Conservation (phyloP, 2,888 invertebrate genomes). For the Ormia ochracea region DNA sequence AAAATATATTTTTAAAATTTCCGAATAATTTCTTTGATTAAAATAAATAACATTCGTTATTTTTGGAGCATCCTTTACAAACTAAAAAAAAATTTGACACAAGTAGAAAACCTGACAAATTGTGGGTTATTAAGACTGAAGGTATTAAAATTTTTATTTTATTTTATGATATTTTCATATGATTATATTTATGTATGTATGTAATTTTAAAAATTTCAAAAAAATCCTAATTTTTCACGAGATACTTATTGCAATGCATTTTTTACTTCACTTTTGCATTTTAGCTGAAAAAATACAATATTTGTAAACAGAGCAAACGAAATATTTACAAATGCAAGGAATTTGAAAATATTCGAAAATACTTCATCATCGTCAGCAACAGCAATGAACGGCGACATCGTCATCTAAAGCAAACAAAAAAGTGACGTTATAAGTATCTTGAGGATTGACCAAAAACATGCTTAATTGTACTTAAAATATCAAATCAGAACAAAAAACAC, state of each 20-base stretch:
- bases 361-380: conserved; percentile 20
- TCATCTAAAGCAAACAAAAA: conserved; percentile 25
- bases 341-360: conserved; percentile 20
- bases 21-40: too few relatives aligned
- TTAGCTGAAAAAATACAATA: conserved; percentile 41
- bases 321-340: conserved; percentile 29
- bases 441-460: conserved; percentile 57
- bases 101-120: too few relatives aligned
- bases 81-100: too few relatives aligned
- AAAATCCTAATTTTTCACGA: conserved; percentile 12
- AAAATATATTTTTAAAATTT: too few relatives aligned
- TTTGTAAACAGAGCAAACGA: conserved; percentile 48
- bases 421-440: conserved; percentile 54
- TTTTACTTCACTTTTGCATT: conserved; percentile 21
- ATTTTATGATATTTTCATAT: too few relatives aligned
- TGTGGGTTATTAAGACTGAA: too few relatives aligned
- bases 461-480: conserved; percentile 53
- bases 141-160: too few relatives aligned
- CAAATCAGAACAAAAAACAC: conserved; percentile 12
- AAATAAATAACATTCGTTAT: too few relatives aligned
- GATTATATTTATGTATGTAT: conserved; percentile 34
- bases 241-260: conserved; percentile 43
- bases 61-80: too few relatives aligned
- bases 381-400: background rate
- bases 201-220: conserved; percentile 30